phyloP scores from a whole-genome alignment of 2,888 invertebrate species.

The Flexamia atlantica region DNA sequence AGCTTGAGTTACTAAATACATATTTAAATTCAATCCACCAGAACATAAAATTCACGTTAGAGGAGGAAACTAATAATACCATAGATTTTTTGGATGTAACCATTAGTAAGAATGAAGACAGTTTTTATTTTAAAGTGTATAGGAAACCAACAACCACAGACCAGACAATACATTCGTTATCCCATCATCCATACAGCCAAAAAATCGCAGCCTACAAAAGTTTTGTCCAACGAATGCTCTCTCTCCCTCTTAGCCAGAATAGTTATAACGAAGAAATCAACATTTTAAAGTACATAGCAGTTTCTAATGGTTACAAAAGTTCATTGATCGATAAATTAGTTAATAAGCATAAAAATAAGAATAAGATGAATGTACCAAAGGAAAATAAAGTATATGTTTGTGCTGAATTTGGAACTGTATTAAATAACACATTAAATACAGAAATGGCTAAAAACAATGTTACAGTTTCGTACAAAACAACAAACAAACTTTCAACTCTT shows the following conservation, averaged over 20 bases:
- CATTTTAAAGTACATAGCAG: neutral
- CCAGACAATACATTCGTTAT: slow-evolving; percentile 16
- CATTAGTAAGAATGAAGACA: neutral
- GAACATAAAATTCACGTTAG: slow-evolving; percentile 5
- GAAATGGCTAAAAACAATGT: neutral
- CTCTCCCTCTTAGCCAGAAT: neutral
- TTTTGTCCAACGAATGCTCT: neutral
- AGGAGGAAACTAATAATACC: neutral
- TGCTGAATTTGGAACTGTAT: neutral
- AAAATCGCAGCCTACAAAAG: slow-evolving; percentile 11
- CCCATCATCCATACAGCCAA: slow-evolving; percentile 29
- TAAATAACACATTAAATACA: neutral
- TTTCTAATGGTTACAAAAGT: neutral
- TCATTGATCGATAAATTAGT: neutral
- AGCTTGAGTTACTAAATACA: neutral
- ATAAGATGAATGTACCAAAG: neutral
- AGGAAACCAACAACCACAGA: slow-evolving; percentile 17
- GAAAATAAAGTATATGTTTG: neutral
- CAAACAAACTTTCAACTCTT: no score
- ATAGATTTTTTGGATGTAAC: slow-evolving; percentile 12
- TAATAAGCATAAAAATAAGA: neutral
- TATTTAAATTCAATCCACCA: neutral
- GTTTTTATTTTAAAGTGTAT: neutral
- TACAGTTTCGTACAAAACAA: no score
- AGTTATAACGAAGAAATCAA: neutral